Base-by-base conservation (phyloP, 2,113 vertebrate genomes). In the Nestor notabilis region DNA sequence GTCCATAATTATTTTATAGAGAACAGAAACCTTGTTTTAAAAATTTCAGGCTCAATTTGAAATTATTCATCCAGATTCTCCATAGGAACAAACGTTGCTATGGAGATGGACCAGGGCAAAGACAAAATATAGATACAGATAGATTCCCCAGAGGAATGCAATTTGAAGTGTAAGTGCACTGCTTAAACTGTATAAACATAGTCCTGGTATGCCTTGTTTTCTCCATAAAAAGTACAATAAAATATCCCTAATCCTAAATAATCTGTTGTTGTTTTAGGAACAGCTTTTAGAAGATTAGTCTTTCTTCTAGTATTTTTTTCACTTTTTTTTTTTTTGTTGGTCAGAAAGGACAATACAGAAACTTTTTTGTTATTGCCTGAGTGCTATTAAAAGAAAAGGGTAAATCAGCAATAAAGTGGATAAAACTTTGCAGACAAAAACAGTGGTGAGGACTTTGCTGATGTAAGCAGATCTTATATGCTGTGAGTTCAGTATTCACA, bases 1-100 rank as follows among this genome's bases (percentile, higher is more conserved):
- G 47, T 63, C 56, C 78, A 31, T 68, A 82, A 77, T 85, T 77
- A 72, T 71, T 97, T 76, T 44, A 70, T 76, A 91, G 80, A 79
- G 41, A 96, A 90, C n/a, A 89, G 52, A 88, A 87, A 65, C 27
- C 47, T 86, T 60, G 43, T 90, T 97, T 95, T 87, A 68, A 97
- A 97, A 94, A 87, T 94, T 96, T 96, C 89, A 93, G 92, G 79
- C 81, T 98, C 84, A 96, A 21, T 84, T 96, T 88, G 79, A 95
- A 96, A 78, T 91, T 95, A 74, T 95, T 96, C 92, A 70, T 79
- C 79, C 93, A 79, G 72, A 81, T 97, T 97, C 94, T 97, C 94
- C 72, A 75, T 94, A 96, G 94, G 78, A 98, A 95, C 95, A 98
- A 97, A 90, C 31, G 94, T 98, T 97, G 94, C 97, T 95, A 97